Evolutionary conservation across 2,888 invertebrate genomes (phyloP), one percentile per base, ranked within the genome.

Genomic region (Globia sparganii): DNA sequence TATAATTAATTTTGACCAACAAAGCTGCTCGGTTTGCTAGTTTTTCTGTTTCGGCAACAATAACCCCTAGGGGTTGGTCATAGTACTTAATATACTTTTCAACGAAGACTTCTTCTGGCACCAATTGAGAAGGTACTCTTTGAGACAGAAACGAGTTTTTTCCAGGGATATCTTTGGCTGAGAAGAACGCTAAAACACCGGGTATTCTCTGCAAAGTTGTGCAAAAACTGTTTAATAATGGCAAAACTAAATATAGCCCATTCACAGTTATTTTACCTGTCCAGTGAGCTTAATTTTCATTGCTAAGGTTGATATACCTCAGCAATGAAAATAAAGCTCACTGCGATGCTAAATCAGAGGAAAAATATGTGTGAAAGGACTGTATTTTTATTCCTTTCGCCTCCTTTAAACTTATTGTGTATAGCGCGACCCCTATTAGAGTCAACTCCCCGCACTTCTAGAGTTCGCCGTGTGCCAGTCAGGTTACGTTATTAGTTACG

Each of bases 141-240:
- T 84, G 88, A 0, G 96, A 92, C 25, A 96, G 91, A 86, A 97
- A 97, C 58, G 93, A 93, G 91, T 98, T 98, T 64, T 91, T 91
- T 0, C 98, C 98, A 0, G 98, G 98, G 75, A 98, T 97, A 87
- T 98, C 98, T 90, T 97, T 97, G 28, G 97, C 97, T 21, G 97
- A 95, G 81, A 97, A 97, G 86, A 97, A 98, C 9, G 97, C 97
- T 28, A 98, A 91, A 0, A 98, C 98, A 0, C 98, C 98, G 5
- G 97, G 96, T 73, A 97, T 91, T 91, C 95, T 97, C 98, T 98
- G 91, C 37, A 94, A 95, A 66, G 65, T 15, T 25, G 2, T 49
- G 49, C 18, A 25, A 34, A 21, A 31, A 18, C 34, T 69, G 0
- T 21, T 21, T 28, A 4, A n/a, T 4, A 64, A 43, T 40, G 3